A percentile compares a stretch with the other conserved stretches of the same genome.
Conservation (phyloP, 2,113 vertebrate species). For the Prinia subflava region DNA sequence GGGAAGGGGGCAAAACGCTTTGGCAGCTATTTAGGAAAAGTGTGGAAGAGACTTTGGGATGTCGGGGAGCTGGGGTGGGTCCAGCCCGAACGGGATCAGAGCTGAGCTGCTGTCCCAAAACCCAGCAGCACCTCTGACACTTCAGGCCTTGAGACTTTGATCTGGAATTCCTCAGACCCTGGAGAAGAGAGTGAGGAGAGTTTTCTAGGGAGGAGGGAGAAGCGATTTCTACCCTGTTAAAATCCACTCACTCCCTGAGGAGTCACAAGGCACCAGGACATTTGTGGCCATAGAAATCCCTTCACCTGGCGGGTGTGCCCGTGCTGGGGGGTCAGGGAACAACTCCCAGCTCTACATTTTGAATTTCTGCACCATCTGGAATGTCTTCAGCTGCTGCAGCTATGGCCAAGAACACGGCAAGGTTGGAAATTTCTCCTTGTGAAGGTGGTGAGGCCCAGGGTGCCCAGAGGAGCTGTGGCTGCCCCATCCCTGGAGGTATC, state of each 20-base stretch:
- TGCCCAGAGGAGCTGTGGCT: neutral
- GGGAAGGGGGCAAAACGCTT: neutral
- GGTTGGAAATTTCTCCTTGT: neutral
- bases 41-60: neutral
- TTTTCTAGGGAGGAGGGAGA: neutral
- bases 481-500: neutral
- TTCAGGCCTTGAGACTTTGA: neutral
- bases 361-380: neutral
- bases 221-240: neutral
- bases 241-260: neutral
- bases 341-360: neutral
- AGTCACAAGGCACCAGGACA: neutral
- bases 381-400: neutral
- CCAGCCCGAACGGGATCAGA: neutral
- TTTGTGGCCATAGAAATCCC: neutral
- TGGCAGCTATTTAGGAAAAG: neutral
- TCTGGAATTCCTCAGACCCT: neutral
- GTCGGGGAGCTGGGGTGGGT: neutral
- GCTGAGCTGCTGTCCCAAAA: neutral
- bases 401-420: neutral
- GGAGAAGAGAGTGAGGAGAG: neutral
- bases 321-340: neutral
- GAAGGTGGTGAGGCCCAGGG: accelerated
- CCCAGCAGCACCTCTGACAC: neutral
- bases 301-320: neutral